Evolutionary conservation across 2,113 vertebrate species (phyloP).

Genomic region (Pantherophis guttatus): DNA sequence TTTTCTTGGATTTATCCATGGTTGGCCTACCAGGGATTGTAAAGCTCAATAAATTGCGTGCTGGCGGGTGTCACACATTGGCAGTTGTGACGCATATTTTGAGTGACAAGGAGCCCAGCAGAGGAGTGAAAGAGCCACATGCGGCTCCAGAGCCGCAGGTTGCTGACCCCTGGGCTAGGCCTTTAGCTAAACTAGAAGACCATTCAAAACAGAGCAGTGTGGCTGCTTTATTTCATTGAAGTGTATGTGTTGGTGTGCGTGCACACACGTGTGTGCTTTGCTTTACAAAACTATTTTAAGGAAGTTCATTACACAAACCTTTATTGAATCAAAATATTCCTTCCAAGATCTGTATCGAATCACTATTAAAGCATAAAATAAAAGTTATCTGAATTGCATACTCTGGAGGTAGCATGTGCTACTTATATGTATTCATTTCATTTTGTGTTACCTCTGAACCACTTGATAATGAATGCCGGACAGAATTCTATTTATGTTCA

Average conservation of each 20-base stretch:
- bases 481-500: not conserved
- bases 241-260: not conserved
- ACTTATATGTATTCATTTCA: not conserved
- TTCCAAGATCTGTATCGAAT: not conserved
- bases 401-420: not conserved
- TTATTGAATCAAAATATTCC: not conserved
- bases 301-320: not conserved
- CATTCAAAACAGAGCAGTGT: not conserved
- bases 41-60: too few species aligned
- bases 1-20: too few species aligned
- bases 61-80: too few species aligned
- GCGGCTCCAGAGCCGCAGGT: too few species aligned
- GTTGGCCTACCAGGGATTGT: too few species aligned
- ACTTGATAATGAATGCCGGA: not conserved
- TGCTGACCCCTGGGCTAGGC: too few species aligned
- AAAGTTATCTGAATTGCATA: not conserved
- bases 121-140: too few species aligned
- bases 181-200: not conserved
- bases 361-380: not conserved
- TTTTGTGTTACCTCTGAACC: not conserved
- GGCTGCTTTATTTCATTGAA: not conserved
- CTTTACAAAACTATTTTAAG: not conserved
- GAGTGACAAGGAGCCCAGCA: too few species aligned
- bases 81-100: too few species aligned
- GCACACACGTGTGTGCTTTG: not conserved